These are phyloP conservation scores for Cephus nigrinus DNA, from an alignment of 2,888 invertebrate species.

Conservation along the genomic window DNA sequence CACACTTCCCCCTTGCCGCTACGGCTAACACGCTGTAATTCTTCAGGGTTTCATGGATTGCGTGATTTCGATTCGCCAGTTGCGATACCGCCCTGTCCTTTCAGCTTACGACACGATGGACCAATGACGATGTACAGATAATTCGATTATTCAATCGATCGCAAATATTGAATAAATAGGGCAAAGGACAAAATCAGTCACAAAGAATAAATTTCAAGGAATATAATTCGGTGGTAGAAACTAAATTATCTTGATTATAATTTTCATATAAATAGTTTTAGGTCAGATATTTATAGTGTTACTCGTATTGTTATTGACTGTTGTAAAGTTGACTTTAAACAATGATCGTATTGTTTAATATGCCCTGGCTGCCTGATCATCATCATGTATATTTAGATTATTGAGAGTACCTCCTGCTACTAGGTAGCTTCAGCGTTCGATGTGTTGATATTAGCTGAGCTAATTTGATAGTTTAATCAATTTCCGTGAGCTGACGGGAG, in stretches of 20 bases:
- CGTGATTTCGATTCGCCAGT: background rate
- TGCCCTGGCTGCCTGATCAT: background rate
- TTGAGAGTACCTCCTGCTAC: conserved; percentile 31
- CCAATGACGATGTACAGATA: background rate
- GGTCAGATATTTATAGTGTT: background rate
- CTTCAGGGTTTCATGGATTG: conserved; percentile 22
- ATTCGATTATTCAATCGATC: background rate
- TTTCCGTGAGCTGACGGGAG: conserved; percentile 64
- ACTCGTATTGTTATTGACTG: background rate
- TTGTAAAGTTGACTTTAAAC: background rate
- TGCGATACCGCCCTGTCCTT: background rate
- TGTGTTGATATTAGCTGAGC: conserved; percentile 64
- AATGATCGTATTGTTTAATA: background rate
- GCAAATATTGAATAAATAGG: background rate
- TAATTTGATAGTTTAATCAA: conserved; percentile 67
- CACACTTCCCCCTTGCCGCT: conserved; percentile 63
- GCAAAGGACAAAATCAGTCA: background rate
- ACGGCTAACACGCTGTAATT: conserved; percentile 45
- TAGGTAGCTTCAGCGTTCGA: conserved; percentile 39
- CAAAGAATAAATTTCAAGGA: background rate
- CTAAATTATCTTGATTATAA: background rate
- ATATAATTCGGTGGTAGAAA: background rate
- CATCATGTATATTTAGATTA: conserved; percentile 40
- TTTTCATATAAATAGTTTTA: background rate
- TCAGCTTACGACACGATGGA: background rate